Conservation (phyloP, 2,113 vertebrate genomes). For the Brienomyrus longianalis region DNA sequence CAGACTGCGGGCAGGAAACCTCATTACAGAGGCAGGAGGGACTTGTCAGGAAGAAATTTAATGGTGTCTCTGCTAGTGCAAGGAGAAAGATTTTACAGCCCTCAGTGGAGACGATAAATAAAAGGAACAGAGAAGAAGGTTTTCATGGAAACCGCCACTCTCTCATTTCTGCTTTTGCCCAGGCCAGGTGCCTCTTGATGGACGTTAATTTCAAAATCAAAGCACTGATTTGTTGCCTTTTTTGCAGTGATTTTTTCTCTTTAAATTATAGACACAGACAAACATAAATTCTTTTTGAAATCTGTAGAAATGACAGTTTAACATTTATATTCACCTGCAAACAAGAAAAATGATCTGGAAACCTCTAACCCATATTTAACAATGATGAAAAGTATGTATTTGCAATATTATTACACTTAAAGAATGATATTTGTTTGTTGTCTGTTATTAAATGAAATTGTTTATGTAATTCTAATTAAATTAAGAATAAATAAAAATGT, state of each 20-base stretch:
- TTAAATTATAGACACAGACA: background rate
- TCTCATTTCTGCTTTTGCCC: background rate
- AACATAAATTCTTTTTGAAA: background rate
- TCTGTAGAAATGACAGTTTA: background rate
- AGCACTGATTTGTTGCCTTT: background rate
- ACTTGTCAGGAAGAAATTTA: slow-evolving; percentile 18
- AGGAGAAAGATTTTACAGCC: slow-evolving; percentile 22
- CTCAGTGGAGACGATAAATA: slow-evolving; percentile 22
- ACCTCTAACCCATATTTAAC: background rate
- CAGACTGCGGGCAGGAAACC: slow-evolving; percentile 30
- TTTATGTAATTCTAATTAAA: background rate
- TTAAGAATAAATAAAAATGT: background rate
- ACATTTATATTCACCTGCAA: background rate
- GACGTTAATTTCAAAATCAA: background rate
- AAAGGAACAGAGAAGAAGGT: slow-evolving; percentile 15
- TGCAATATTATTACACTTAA: background rate
- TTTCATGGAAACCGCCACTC: background rate
- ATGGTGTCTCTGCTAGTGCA: slow-evolving; percentile 13
- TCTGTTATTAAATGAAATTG: background rate
- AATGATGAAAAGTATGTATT: background rate
- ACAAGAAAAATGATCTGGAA: background rate
- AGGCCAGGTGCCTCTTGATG: background rate
- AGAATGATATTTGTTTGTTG: background rate
- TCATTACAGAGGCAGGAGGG: slow-evolving; percentile 25
- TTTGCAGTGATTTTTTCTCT: background rate